Conservation (phyloP, 2,888 invertebrate genomes). For the Disparrhopalites patrizii region DNA sequence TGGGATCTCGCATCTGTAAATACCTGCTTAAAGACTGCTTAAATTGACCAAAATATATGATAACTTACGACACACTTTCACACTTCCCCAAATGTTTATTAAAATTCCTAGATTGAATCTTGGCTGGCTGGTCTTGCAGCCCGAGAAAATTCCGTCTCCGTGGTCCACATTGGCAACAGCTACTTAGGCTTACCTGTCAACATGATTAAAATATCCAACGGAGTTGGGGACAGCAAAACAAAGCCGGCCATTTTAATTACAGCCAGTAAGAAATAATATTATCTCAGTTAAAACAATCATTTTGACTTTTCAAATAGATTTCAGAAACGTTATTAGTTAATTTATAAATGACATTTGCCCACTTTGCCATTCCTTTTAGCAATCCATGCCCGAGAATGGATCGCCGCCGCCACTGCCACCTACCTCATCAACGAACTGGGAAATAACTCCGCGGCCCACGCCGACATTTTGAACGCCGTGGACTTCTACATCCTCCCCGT, state of each 20-base stretch:
- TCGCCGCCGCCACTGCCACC: constrained; percentile 28
- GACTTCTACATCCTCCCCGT: constrained; percentile 72
- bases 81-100: too few relatives aligned
- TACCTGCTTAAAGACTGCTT: too few relatives aligned
- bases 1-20: not conserved
- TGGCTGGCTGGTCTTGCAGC: not conserved
- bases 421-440: constrained; percentile 51
- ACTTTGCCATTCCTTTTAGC: constrained; percentile 50
- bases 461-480: constrained; percentile 50
- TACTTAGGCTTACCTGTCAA: constrained; percentile 26
- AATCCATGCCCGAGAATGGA: constrained; percentile 81
- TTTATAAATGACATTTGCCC: not conserved
- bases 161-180: constrained; percentile 26
- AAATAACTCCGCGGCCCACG: constrained; percentile 16
- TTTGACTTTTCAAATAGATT: not conserved
- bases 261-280: constrained; percentile 17
- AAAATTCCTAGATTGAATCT: constrained; percentile 16
- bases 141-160: not conserved
- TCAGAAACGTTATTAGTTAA: not conserved
- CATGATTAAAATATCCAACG: constrained; percentile 26
- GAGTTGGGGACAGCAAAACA: not conserved
- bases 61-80: too few relatives aligned
- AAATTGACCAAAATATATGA: too few relatives aligned
- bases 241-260: constrained; percentile 35
- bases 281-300: not conserved